Evolutionary conservation across 2,888 invertebrate genomes (phyloP).

Genomic region (Drosophila setosimentum): DNA sequence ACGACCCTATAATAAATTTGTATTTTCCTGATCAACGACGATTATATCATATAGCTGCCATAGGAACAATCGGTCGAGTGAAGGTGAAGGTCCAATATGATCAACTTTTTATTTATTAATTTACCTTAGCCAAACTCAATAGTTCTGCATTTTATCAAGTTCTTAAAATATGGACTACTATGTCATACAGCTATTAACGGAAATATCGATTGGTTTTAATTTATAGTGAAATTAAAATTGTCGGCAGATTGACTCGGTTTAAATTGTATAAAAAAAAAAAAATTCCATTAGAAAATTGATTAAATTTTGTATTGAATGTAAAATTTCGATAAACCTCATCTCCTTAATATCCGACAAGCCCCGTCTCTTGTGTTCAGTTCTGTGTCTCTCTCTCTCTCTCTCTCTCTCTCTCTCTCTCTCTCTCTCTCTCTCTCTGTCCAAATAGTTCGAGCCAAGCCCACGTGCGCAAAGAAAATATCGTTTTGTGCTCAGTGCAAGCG

Average conservation of each 20-base stretch:
- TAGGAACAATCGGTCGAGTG: neutral
- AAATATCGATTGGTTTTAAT: neutral
- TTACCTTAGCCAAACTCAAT: neutral
- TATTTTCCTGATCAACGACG: neutral
- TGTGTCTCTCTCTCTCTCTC: neutral
- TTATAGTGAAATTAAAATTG: too few relatives aligned
- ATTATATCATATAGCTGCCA: neutral
- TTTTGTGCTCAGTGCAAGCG: conserved; percentile 4
- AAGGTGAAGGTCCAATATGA: too few relatives aligned
- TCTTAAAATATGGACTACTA: neutral
- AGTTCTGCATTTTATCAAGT: neutral
- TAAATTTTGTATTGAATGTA: neutral
- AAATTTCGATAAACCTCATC: too few relatives aligned
- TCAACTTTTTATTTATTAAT: neutral
- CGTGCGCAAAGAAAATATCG: conserved; percentile 7
- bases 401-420: neutral
- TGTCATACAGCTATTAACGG: neutral
- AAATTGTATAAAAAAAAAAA: too few relatives aligned
- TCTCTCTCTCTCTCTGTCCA: neutral
- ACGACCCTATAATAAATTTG: too few relatives aligned
- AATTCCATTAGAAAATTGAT: neutral
- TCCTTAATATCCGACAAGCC: neutral
- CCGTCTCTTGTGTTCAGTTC: neutral
- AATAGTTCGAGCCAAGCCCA: conserved; percentile 44
- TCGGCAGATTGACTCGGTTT: neutral